A percentile compares a stretch with the other conserved stretches of the same genome.
These are phyloP conservation scores for Lithosia quadra DNA, from an alignment of 2,888 invertebrate genomes.

Conservation along the genomic window DNA sequence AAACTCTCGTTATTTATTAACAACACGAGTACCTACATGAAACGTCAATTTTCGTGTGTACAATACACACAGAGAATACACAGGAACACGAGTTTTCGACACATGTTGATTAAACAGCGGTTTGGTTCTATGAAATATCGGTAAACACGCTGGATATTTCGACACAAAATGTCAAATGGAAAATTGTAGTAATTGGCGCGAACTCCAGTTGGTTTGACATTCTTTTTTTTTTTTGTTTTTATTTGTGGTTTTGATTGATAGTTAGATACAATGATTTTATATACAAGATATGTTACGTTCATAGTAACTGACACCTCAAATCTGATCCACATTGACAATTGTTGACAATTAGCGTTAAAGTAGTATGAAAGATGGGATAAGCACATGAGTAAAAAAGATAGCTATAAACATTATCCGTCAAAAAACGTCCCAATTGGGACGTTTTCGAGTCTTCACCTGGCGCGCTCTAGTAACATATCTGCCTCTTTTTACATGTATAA, in stretches of 20 bases:
- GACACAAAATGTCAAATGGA: neutral
- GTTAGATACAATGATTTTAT: neutral
- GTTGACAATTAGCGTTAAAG: no score
- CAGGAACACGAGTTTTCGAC: neutral
- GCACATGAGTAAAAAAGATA: no score
- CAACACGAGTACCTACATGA: slow-evolving; percentile 6
- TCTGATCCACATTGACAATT: no score
- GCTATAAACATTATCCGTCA: no score
- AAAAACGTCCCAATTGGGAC: no score
- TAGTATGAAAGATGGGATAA: no score
- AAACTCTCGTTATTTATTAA: slow-evolving; percentile 20
- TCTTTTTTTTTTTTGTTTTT: neutral
- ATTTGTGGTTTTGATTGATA: neutral
- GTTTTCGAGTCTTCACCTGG: no score
- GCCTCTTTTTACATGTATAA: no score
- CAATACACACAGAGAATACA: neutral
- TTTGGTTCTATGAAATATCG: neutral
- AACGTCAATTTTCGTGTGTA: slow-evolving; percentile 12
- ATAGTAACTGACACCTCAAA: no score
- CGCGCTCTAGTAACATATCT: no score
- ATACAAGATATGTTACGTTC: no score
- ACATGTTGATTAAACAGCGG: neutral
- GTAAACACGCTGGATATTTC: neutral
- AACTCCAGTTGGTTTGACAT: neutral
- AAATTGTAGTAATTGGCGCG: neutral